phyloP scores from a whole-genome alignment of 2,888 invertebrate genomes.

The Drosophila nigritarsus region DNA sequence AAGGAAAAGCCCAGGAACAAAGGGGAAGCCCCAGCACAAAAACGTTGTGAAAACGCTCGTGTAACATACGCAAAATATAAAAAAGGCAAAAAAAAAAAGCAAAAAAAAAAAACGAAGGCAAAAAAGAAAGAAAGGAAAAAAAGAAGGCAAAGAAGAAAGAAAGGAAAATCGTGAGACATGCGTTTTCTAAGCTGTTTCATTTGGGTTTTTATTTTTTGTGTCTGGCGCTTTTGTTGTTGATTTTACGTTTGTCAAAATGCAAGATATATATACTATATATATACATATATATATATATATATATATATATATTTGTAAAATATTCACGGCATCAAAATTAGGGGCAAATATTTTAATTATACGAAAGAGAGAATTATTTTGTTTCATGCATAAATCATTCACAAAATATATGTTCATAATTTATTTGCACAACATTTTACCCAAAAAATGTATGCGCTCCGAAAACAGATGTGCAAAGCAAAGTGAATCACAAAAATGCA shows the following conservation, averaged over 20 bases:
- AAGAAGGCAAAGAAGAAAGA: background rate
- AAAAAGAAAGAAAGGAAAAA: background rate
- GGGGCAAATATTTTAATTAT: constrained; percentile 50
- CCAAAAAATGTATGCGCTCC: constrained; percentile 46
- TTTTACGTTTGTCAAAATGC: constrained; percentile 36
- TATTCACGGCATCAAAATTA: constrained; percentile 44
- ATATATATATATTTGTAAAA: constrained; percentile 22
- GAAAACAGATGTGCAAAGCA: constrained; percentile 46
- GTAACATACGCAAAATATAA: constrained; percentile 23
- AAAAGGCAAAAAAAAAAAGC: background rate
- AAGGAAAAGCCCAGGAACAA: constrained; percentile 7
- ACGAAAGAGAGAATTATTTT: constrained; percentile 25
- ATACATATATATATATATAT: constrained; percentile 5
- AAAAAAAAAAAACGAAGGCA: background rate
- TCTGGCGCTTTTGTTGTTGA: constrained; percentile 42
- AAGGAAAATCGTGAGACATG: constrained; percentile 22
- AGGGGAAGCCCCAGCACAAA: constrained; percentile 11
- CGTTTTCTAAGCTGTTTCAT: constrained; percentile 23
- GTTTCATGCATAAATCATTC: constrained; percentile 56
- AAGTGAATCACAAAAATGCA: constrained; percentile 30
- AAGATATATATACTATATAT: constrained; percentile 14
- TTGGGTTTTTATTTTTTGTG: constrained; percentile 5
- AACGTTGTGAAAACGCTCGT: constrained; percentile 16
- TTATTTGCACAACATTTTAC: constrained; percentile 56
- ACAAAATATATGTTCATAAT: constrained; percentile 47